Percentiles rank a stretch among this genome's conserved stretches.
Conservation (phyloP, 2,888 invertebrate genomes). For the Lycaena phlaeas region DNA sequence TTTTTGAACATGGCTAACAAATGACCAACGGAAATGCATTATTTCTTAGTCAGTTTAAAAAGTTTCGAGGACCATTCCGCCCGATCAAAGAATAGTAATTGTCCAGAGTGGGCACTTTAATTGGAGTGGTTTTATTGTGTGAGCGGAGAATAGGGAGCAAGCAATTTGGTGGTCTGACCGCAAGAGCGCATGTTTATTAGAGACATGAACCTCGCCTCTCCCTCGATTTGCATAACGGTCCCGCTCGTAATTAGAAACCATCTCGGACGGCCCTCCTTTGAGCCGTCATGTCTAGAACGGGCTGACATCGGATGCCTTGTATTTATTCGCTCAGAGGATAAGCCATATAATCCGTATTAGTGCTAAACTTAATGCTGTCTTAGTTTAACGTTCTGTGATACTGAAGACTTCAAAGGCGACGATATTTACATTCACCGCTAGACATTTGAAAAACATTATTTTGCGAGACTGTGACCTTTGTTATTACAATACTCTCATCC, state of each 20-base stretch:
- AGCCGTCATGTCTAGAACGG: constrained; percentile 50
- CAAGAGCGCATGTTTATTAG: constrained; percentile 70
- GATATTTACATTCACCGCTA: no score
- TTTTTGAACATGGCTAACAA: constrained; percentile 18
- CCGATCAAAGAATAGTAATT: constrained; percentile 51
- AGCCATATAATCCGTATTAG: constrained; percentile 46
- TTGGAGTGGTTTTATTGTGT: constrained; percentile 50
- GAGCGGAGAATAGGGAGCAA: constrained; percentile 41
- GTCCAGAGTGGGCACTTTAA: constrained; percentile 43
- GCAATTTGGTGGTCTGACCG: constrained; percentile 64
- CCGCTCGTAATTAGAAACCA: constrained; percentile 71
- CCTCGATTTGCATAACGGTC: constrained; percentile 70
- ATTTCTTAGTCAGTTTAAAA: constrained; percentile 17
- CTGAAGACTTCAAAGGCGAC: no score
- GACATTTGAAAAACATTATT: no score
- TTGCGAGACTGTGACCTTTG: no score
- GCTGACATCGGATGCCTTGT: constrained; percentile 55
- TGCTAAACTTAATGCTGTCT: constrained; percentile 35
- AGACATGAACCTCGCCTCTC: constrained; percentile 56
- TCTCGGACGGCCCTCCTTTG: constrained; percentile 65
- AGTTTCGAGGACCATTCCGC: constrained; percentile 21
- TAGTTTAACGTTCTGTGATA: constrained; percentile 22
- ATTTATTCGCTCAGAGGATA: constrained; percentile 46
- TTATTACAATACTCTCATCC: no score
- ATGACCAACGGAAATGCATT: constrained; percentile 14